phyloP scores from a whole-genome alignment of 2,797 vertebrate genomes.

The Etheostoma nigrum region DNA sequence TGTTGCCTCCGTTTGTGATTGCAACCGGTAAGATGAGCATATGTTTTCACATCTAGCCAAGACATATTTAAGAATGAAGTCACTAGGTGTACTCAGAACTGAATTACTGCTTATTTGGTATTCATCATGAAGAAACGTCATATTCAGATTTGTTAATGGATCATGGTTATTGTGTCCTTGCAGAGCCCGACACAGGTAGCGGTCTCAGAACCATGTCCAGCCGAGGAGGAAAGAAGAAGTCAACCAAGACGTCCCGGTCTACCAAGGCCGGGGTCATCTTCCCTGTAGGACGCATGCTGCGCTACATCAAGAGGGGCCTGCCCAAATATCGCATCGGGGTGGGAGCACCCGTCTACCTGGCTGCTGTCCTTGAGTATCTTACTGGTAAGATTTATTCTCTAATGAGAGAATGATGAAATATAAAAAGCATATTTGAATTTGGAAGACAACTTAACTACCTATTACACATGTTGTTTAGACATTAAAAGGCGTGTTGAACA shows the following conservation, averaged over 20 bases:
- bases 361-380: slow-evolving; percentile 96
- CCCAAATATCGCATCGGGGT: slow-evolving; percentile 98
- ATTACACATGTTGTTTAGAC: background rate
- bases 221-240: slow-evolving; percentile 98
- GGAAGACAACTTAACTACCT: background rate
- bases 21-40: background rate
- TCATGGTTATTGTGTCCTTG: background rate
- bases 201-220: slow-evolving; percentile 90
- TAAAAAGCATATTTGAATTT: background rate
- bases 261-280: slow-evolving; percentile 98
- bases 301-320: slow-evolving; percentile 96
- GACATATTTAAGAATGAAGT: background rate
- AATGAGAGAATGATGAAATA: background rate
- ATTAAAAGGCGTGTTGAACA: background rate
- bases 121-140: background rate
- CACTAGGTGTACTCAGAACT: background rate
- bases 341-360: slow-evolving; percentile 97
- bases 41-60: background rate
- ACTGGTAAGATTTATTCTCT: slow-evolving; percentile 87
- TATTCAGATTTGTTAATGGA: background rate
- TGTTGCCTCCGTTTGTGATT: background rate
- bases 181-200: slow-evolving; percentile 57
- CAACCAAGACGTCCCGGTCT: slow-evolving; percentile 95
- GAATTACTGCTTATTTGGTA: background rate
- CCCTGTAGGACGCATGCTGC: slow-evolving; percentile 97